Evolutionary conservation across 1,140 invertebrate species (phyloP), one percentile per base, ranked within the genome.

Genomic region (Neoseiulus cucumeris): DNA sequence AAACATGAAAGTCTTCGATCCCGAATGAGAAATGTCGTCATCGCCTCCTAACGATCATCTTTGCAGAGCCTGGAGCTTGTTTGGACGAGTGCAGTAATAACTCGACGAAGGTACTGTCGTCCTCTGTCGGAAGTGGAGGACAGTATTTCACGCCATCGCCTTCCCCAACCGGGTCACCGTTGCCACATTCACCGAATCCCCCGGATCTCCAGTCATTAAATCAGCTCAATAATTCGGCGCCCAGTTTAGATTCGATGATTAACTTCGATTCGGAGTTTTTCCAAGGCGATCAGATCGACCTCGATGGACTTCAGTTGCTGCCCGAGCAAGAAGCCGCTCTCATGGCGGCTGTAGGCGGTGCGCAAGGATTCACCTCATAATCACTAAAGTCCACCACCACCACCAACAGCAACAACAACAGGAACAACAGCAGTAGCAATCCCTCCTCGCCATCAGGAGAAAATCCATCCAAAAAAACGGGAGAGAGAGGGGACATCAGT

Each of bases 21-120:
- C 33, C 4, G 33, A 39, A 39, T 6, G 4, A 39, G 33, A 39
- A 6, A 39, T 4, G 9, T 39, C 33, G 4, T 4, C 4, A 39
- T 9, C 33, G 9, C 9, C 9, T 6, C 9, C 33, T 39, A 39
- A 39, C 33, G 33, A 4, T 12, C 18, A 5, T 47, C 4, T 14
- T 59, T 59, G 17, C 51, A 59, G 51, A 59, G 33, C 51, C 51
- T 6, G 51, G 51, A 14, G 51, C 51, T 18, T 59, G 14, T 2
- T 59, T 59, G 33, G 51, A 59, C 33, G 51, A 59, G 51, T 59
- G 51, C 33, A 59, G 51, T 59, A 59, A 59, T 59, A 59, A 59
- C 51, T 59, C 51, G 25, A 17, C 22, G 51, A 59, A 59, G 51
- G 51, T 59, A 33, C 33, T 59, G 51, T 59, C 51, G 51, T 59